Evolutionary conservation across 1,140 invertebrate genomes (phyloP).

Genomic region (Monomorium pharaonis): DNA sequence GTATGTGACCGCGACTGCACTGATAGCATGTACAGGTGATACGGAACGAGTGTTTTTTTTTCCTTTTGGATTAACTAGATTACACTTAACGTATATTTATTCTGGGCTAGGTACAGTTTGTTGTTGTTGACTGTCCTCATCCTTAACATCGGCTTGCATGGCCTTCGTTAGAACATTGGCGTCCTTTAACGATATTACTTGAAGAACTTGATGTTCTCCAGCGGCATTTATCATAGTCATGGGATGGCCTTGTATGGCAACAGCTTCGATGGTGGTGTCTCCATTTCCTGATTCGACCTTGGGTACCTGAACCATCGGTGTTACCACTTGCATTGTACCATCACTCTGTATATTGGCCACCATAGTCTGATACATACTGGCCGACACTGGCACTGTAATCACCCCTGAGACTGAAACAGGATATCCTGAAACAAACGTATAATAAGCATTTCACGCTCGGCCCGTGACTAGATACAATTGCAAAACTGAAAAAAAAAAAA

Average conservation of each 20-base stretch:
- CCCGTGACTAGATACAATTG: constrained; percentile 57
- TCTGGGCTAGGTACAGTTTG: constrained; percentile 83
- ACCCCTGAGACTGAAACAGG: constrained; percentile 96
- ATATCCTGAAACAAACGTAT: constrained; percentile 87
- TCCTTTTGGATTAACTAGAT: constrained; percentile 62
- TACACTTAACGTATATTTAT: constrained; percentile 73
- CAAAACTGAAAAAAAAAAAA: constrained; percentile 48
- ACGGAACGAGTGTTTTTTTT: constrained; percentile 23
- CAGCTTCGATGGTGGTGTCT: constrained; percentile 88
- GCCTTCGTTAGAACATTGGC: constrained; percentile 92
- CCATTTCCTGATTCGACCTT: constrained; percentile 89
- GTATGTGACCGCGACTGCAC: neutral
- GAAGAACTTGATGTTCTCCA: constrained; percentile 91
- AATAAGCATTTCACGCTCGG: constrained; percentile 77
- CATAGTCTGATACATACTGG: constrained; percentile 98
- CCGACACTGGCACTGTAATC: constrained; percentile 97
- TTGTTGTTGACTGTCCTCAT: constrained; percentile 83
- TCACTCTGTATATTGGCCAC: constrained; percentile 95
- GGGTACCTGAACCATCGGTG: constrained; percentile 92
- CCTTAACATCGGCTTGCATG: constrained; percentile 88
- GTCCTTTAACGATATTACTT: constrained; percentile 93
- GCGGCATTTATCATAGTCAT: constrained; percentile 91
- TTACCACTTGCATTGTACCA: constrained; percentile 91
- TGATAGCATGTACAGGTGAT: neutral
- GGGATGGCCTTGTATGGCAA: constrained; percentile 88